Conservation (phyloP, 2,888 invertebrate genomes). For the Melieria crassipennis region DNA sequence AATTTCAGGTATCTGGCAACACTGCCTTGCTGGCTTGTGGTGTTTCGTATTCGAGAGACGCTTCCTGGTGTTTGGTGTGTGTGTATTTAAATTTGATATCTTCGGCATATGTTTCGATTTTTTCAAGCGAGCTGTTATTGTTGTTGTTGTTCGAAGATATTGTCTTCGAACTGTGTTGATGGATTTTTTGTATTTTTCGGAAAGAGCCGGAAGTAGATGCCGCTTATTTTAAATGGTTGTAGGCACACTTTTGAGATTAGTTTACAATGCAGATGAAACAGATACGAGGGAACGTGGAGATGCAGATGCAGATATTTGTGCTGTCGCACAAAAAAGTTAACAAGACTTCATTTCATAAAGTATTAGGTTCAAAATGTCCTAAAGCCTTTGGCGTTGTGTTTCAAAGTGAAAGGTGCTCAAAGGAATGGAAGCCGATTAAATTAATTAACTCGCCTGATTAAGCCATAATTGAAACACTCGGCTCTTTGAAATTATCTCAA, state of each 20-base stretch:
- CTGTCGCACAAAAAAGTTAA: too few species aligned
- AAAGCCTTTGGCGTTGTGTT: too few species aligned
- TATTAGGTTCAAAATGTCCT: too few species aligned
- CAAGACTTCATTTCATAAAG: too few species aligned
- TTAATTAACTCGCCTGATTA: too few species aligned
- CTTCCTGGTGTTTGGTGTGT: slow-evolving; percentile 27
- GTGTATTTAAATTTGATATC: slow-evolving; percentile 52
- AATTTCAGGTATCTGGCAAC: too few species aligned
- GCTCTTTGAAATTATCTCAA: too few species aligned
- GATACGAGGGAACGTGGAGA: too few species aligned
- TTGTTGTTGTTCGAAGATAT: neutral
- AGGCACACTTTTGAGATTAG: slow-evolving; percentile 58
- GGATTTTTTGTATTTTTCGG: slow-evolving; percentile 36
- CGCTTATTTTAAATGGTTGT: slow-evolving; percentile 35
- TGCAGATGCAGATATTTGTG: too few species aligned
- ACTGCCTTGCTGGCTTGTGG: slow-evolving; percentile 1
- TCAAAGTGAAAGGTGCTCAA: too few species aligned
- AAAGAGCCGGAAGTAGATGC: slow-evolving; percentile 52
- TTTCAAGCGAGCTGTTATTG: neutral
- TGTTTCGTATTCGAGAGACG: slow-evolving; percentile 2
- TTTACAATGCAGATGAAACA: slow-evolving; percentile 43
- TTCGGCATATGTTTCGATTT: slow-evolving; percentile 50
- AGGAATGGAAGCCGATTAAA: too few species aligned
- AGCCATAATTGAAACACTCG: too few species aligned
- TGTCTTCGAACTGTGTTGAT: neutral